Evolutionary conservation across 1,140 invertebrate species (phyloP).

Genomic region (Mactra quadrangularis): DNA sequence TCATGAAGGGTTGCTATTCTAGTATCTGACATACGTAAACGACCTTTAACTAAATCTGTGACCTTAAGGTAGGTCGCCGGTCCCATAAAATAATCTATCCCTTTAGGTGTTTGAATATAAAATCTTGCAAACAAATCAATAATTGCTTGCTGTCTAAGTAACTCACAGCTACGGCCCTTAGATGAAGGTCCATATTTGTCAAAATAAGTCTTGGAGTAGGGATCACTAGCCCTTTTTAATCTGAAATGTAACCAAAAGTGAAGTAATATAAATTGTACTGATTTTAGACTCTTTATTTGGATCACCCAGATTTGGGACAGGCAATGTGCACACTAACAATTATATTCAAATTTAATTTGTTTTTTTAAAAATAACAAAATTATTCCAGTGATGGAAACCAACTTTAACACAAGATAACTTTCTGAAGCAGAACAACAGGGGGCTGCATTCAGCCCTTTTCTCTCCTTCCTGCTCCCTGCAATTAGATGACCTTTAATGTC

Average conservation of each 20-base stretch:
- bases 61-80: conserved; percentile 93
- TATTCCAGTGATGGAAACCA: too few species aligned
- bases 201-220: conserved; percentile 9
- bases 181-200: conserved; percentile 61
- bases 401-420: too few species aligned
- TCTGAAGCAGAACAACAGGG: too few species aligned
- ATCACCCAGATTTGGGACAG: too few species aligned
- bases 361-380: too few species aligned
- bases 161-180: conserved; percentile 86
- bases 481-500: too few species aligned
- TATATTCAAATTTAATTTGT: too few species aligned
- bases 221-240: conserved; percentile 31
- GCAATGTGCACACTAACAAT: too few species aligned
- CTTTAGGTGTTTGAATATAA: conserved; percentile 82
- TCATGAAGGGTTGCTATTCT: conserved; percentile 91
- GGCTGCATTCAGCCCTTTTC: too few species aligned
- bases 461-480: too few species aligned
- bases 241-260: not conserved
- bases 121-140: conserved; percentile 96
- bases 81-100: conserved; percentile 86
- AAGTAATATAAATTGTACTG: not conserved
- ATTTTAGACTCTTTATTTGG: too few species aligned
- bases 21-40: conserved; percentile 94
- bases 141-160: conserved; percentile 94
- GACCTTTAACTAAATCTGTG: conserved; percentile 93